Percentiles rank a stretch among this genome's conserved stretches.
Evolutionary conservation across 2,113 vertebrate genomes (phyloP).

Genomic region (Myiozetetes cayanensis): DNA sequence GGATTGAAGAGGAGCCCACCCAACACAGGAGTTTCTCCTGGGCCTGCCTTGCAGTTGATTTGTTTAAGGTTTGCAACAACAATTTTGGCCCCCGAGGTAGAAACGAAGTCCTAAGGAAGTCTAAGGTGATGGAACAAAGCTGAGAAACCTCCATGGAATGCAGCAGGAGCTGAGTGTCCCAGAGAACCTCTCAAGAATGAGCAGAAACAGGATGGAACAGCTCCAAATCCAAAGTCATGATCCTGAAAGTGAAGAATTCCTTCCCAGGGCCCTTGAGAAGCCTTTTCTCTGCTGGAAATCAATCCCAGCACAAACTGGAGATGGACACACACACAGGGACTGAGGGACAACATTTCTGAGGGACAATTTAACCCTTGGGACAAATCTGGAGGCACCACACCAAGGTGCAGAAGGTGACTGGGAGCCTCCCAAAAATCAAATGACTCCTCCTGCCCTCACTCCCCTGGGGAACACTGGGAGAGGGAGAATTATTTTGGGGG

Average conservation of each 20-base stretch:
- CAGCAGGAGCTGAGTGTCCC: neutral
- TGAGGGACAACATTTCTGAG: neutral
- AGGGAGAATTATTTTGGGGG: neutral
- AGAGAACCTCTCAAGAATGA: neutral
- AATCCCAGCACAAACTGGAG: neutral
- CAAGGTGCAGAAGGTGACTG: neutral
- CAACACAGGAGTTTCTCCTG: neutral
- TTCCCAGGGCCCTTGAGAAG: too few relatives aligned
- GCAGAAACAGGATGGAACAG: neutral
- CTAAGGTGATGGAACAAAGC: neutral
- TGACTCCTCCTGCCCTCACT: neutral
- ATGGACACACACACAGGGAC: accelerated
- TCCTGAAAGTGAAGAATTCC: neutral
- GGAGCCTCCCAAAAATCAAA: neutral
- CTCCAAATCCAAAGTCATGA: neutral
- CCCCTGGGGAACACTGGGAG: accelerated
- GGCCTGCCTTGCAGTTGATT: neutral
- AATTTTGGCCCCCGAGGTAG: neutral
- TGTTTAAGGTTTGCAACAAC: neutral
- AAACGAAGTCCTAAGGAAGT: neutral
- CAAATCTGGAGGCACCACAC: neutral
- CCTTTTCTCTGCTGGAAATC: neutral
- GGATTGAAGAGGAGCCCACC: neutral
- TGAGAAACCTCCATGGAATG: neutral
- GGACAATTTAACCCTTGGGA: neutral